These are phyloP conservation scores for Camelus bactrianus DNA, from an alignment of 2,113 vertebrate genomes.

Conservation along the genomic window DNA sequence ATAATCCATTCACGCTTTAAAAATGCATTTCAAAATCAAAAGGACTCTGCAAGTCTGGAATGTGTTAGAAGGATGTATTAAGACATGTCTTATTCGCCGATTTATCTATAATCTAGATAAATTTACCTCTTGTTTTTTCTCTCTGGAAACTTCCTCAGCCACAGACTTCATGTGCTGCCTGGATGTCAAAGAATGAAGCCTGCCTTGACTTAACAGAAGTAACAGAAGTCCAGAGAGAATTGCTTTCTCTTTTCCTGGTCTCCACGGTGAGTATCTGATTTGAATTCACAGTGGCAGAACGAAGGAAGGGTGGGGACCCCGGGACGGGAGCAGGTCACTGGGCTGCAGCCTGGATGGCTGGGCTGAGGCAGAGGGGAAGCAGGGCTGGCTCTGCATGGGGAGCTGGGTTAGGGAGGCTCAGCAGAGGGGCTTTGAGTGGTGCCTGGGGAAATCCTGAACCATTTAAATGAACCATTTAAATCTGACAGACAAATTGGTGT, in stretches of 20 bases:
- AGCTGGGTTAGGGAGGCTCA: not conserved
- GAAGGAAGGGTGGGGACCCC: not conserved
- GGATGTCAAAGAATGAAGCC: not conserved
- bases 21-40: constrained; percentile 47
- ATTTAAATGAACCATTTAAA: constrained; percentile 61
- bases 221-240: not conserved
- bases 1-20: constrained; percentile 46
- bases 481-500: constrained; percentile 71
- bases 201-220: not conserved
- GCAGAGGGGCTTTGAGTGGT: not conserved
- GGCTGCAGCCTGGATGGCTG: not conserved
- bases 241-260: not conserved
- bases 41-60: constrained; percentile 1
- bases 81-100: not conserved
- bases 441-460: constrained; percentile 60
- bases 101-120: constrained; percentile 11
- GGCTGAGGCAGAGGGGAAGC: not conserved
- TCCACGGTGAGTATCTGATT: not conserved
- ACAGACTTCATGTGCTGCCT: not conserved
- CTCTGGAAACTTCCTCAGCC: not conserved
- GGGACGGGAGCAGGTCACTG: not conserved
- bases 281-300: not conserved
- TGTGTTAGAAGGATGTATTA: not conserved
- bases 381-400: not conserved
- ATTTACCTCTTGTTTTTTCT: not conserved